Base-by-base conservation (phyloP, 2,797 vertebrate genomes). In the Intellagama lesueurii region DNA sequence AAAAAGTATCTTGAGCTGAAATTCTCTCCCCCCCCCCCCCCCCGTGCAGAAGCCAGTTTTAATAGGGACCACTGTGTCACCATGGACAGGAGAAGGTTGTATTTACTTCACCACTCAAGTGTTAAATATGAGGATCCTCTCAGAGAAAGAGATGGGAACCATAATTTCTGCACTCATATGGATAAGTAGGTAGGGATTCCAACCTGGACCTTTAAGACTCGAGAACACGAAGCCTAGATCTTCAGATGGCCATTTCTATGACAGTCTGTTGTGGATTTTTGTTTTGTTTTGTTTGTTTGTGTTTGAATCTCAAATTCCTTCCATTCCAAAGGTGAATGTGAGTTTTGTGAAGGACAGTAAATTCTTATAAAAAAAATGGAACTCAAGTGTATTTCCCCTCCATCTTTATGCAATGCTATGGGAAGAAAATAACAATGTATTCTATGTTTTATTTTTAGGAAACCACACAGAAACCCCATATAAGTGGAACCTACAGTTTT, bases 401-500 rank as follows among this genome's bases (percentile, higher is more conserved):
- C 60, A 17, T 64, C 60, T 64, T 64, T 64, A 64, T 22, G 19
- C 19, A 64, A 40, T 40, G 9, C 7, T 52, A 6, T 14, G 60
- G 26, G 32, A 40, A 52, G 40, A 72, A 68, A 32, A 56, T 35
- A 4, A 0, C 30, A 40, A 52, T 40, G 1, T 82, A 0, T 81
- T 17, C 24, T 64, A 5, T 68, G 30, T 91, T 90, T 92, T 68
- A 81, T 91, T 85, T 56, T 5, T 90, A 97, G 97, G 97, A 97
- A 96, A 90, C 95, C 83, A 69, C 93, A 87, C 92, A 96, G 93
- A 94, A 96, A 93, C 91, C 95, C 93, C 96, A 96, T 97, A 96
- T 95, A 24, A 97, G 96, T 96, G 96, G 95, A 94, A 88, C 95
- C 92, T 91, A 86, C 88, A 82, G 93, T 93, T 96, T 96, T 93